A percentile compares a stretch with the other conserved stretches of the same genome.
Conservation (phyloP, 2,113 vertebrate genomes). For the Lepisosteus osseus region DNA sequence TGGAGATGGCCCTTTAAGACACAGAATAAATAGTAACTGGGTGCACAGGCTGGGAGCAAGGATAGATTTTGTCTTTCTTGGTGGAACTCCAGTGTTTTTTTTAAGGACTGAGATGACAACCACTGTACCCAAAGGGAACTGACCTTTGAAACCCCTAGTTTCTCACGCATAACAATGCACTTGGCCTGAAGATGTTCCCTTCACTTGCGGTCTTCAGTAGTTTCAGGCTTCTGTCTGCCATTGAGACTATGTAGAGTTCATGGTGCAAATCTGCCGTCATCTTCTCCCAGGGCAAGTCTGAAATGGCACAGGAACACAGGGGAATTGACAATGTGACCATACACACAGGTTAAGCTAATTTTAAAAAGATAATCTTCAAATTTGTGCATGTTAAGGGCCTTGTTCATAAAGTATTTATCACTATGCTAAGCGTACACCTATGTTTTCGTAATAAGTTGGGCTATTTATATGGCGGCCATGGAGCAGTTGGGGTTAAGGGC, state of each 20-base stretch:
- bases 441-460: too few relatives aligned
- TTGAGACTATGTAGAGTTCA: slow-evolving; percentile 31
- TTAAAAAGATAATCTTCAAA: too few relatives aligned
- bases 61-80: slow-evolving; percentile 30
- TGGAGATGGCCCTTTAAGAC: slow-evolving; percentile 16
- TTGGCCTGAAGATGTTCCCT: slow-evolving; percentile 28
- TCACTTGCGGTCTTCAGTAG: background rate
- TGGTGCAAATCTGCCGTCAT: slow-evolving; percentile 43
- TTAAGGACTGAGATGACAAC: background rate
- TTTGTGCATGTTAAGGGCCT: too few relatives aligned
- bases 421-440: too few relatives aligned
- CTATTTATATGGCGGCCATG: too few relatives aligned
- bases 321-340: too few relatives aligned
- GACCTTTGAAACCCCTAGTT: background rate
- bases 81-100: slow-evolving; percentile 10
- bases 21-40: slow-evolving; percentile 37
- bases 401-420: too few relatives aligned
- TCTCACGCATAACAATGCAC: slow-evolving; percentile 43
- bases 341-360: too few relatives aligned
- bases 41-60: slow-evolving; percentile 22
- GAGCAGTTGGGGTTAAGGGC: too few relatives aligned
- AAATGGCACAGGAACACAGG: background rate
- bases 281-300: slow-evolving; percentile 17
- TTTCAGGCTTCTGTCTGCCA: slow-evolving; percentile 8
- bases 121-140: slow-evolving; percentile 33